Conservation (phyloP, 1,140 invertebrate genomes). For the Drosophila seguyi region DNA sequence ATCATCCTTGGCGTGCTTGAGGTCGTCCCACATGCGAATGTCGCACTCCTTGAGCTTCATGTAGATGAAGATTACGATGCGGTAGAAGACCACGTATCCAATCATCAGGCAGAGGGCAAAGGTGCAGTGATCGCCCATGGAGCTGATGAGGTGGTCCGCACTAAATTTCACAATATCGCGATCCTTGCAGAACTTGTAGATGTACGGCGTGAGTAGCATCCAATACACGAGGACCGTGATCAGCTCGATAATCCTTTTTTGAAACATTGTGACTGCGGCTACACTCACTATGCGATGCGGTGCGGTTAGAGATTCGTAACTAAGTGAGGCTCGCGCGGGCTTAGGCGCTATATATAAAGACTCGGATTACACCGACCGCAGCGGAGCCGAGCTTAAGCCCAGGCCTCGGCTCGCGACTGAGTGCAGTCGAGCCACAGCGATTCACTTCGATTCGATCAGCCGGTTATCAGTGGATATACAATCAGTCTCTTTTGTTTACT, state of each 20-base stretch:
- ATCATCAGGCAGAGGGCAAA: slow-evolving; percentile 56
- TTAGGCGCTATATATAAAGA: slow-evolving; percentile 62
- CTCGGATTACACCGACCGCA: slow-evolving; percentile 41
- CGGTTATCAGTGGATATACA: slow-evolving; percentile 41
- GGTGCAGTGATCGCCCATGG: slow-evolving; percentile 59
- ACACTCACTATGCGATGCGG: slow-evolving; percentile 32
- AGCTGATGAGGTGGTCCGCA: slow-evolving; percentile 50
- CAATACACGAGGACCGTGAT: slow-evolving; percentile 72
- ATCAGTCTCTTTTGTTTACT: slow-evolving; percentile 24
- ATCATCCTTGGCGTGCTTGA: slow-evolving; percentile 62
- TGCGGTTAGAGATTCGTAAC: slow-evolving; percentile 66
- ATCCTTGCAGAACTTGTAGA: slow-evolving; percentile 63
- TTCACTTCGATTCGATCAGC: neutral
- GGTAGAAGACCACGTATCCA: slow-evolving; percentile 64
- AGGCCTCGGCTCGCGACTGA: slow-evolving; percentile 1
- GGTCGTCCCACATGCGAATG: slow-evolving; percentile 67
- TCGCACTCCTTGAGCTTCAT: slow-evolving; percentile 73
- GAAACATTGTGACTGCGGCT: slow-evolving; percentile 56
- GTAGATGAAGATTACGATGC: slow-evolving; percentile 67
- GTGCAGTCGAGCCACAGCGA: slow-evolving; percentile 3
- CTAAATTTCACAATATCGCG: slow-evolving; percentile 52
- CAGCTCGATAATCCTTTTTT: slow-evolving; percentile 75
- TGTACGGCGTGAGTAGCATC: slow-evolving; percentile 60
- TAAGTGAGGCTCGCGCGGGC: slow-evolving; percentile 64
- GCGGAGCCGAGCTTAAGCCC: slow-evolving; percentile 32